phyloP scores from a whole-genome alignment of 2,888 invertebrate genomes.

The Mycalesis mineus region DNA sequence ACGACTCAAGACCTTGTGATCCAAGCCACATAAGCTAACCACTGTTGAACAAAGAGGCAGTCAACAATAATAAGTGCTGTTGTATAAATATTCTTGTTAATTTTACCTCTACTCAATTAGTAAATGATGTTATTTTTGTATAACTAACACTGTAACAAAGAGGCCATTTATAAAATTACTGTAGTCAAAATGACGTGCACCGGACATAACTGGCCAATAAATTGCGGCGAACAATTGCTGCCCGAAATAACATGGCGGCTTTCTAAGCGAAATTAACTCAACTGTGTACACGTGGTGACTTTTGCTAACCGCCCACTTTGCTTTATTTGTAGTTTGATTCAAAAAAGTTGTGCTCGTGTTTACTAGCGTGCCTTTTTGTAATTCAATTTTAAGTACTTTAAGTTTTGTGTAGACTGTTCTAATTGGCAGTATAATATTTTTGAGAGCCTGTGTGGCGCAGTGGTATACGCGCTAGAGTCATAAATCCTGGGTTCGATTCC shows the following conservation, averaged over 20 bases:
- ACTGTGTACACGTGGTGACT: conserved; percentile 3
- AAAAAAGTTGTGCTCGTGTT: background rate
- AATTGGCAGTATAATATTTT: background rate
- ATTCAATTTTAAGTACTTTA: background rate
- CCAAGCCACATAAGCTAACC: no score
- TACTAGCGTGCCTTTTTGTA: background rate
- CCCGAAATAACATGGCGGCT: conserved; percentile 15
- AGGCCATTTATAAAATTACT: conserved; percentile 1
- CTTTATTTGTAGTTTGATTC: background rate
- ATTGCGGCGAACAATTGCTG: conserved; percentile 38
- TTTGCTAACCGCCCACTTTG: background rate
- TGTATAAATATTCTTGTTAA: no score
- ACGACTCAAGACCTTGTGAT: no score
- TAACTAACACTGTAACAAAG: background rate
- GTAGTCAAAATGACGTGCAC: conserved; percentile 17
- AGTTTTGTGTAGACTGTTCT: background rate
- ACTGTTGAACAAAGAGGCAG: no score
- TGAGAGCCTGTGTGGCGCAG: no score
- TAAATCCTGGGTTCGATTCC: no score
- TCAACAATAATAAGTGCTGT: no score
- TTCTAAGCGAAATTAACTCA: conserved; percentile 12
- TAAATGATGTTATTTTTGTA: no score
- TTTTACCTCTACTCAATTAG: no score
- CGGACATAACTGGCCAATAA: conserved; percentile 46
- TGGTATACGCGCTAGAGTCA: no score